These are phyloP conservation scores for Dromius quadrimaculatus DNA, from an alignment of 2,888 invertebrate species.

Conservation along the genomic window DNA sequence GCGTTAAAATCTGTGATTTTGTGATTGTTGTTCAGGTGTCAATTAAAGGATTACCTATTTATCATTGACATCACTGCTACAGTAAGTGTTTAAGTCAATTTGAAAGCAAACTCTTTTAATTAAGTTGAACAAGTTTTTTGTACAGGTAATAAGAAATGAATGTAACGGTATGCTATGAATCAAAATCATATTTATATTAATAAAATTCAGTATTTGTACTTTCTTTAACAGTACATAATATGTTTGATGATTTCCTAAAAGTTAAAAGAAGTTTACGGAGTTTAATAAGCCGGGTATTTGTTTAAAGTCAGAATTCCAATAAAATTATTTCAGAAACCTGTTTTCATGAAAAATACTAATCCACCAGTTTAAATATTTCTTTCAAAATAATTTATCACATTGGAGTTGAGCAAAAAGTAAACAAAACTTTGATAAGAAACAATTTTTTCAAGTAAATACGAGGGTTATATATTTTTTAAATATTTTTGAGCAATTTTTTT, in stretches of 20 bases:
- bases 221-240: not conserved
- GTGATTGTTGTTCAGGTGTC: conserved; percentile 28
- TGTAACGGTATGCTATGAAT: conserved; percentile 41
- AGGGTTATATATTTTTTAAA: too few species aligned
- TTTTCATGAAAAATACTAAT: conserved; percentile 15
- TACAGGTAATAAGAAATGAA: conserved; percentile 43
- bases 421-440: conserved; percentile 16
- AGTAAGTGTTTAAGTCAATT: conserved; percentile 35
- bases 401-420: conserved; percentile 5
- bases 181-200: conserved; percentile 8
- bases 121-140: conserved; percentile 45
- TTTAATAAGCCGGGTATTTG: conserved; percentile 10
- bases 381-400: too few species aligned
- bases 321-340: conserved; percentile 28
- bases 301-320: conserved; percentile 4
- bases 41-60: conserved; percentile 37
- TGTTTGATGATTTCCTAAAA: not conserved
- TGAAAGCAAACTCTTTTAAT: conserved; percentile 30
- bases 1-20: conserved; percentile 35
- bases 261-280: not conserved
- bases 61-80: not conserved
- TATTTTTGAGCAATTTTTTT: too few species aligned
- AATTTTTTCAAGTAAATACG: too few species aligned
- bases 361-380: not conserved
- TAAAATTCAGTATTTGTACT: not conserved